Base-by-base conservation (phyloP, 2,888 invertebrate genomes). In the Balanococcus diminutus region DNA sequence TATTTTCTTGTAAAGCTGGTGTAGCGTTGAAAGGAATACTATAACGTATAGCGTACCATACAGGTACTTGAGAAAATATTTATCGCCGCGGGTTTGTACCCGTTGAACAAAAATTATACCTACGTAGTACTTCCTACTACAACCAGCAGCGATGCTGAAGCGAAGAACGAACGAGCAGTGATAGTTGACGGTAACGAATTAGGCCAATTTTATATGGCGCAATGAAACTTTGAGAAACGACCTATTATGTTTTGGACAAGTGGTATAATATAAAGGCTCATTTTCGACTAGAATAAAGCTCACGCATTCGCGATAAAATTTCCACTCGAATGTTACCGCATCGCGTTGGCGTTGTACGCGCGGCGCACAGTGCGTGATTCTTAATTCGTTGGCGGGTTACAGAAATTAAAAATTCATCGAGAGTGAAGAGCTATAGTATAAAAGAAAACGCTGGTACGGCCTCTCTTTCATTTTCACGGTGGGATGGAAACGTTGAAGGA, bases 161-260 rank as follows among this genome's bases (percentile, higher is more conserved):
- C 42, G 14, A 9, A 6, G 42, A 42, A 42, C 2, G 9, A 42
- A 42, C 8, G 42, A 42, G 32, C 16, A 28, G 32, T 19, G 75
- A 75, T 75, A 75, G 75, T 75, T 32, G 75, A 75, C 75, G 75
- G 75, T 75, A 75, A 75, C 75, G 75, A 75, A 75, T 75, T 75
- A 75, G 19, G 75, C 75, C 75, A 32, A 75, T 75, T 75, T 75
- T 75, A 75, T 75, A 75, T 14, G 75, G 75, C 32, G 75, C 75
- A 32, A 75, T 75, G 75, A 75, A 19, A 32, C 75, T 75, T 75
- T 75, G 75, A 75, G 25, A 75, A 75, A 75, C 75, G 75, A 75
- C 75, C 75, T 32, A 75, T 75, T 75, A 75, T 75, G 75, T 75
- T 75, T 75, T 75, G 32, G 75, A 75, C 75, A 75, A 32, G 32